A percentile compares a stretch with the other conserved stretches of the same genome.
phyloP scores from a whole-genome alignment of 2,113 vertebrate genomes.

The Excalfactoria chinensis region DNA sequence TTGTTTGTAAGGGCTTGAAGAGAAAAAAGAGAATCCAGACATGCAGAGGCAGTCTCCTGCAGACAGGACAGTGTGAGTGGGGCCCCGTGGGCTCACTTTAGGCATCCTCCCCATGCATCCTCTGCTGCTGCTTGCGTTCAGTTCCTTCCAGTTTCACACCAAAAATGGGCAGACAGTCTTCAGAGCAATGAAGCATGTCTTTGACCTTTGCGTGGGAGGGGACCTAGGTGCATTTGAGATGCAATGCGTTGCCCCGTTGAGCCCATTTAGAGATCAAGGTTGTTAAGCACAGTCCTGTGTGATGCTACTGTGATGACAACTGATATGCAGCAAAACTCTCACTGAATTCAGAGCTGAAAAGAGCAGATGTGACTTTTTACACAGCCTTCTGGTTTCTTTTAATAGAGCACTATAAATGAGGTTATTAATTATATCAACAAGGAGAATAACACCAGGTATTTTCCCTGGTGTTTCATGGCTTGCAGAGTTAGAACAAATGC shows the following conservation, averaged over 20 bases:
- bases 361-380: conserved; percentile 23
- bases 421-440: conserved; percentile 46
- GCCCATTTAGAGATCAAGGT: neutral
- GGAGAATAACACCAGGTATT: conserved; percentile 9
- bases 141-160: neutral
- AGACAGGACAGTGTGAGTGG: neutral
- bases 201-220: neutral
- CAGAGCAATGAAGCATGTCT: neutral
- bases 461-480: conserved; percentile 19
- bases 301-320: neutral
- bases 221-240: neutral
- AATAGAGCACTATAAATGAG: neutral
- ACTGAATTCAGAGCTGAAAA: neutral
- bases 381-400: conserved; percentile 19
- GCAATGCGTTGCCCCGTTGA: neutral
- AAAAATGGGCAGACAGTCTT: neutral
- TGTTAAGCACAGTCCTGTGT: neutral
- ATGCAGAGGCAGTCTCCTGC: neutral
- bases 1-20: neutral
- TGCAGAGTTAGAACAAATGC: conserved; percentile 43
- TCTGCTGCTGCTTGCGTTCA: neutral
- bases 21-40: neutral
- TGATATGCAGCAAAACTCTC: neutral
- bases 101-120: neutral
- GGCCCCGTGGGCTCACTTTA: accelerated